Evolutionary conservation across 2,888 invertebrate species (phyloP), one percentile per base, ranked within the genome.

Genomic region (Noctuana brunneofusca): DNA sequence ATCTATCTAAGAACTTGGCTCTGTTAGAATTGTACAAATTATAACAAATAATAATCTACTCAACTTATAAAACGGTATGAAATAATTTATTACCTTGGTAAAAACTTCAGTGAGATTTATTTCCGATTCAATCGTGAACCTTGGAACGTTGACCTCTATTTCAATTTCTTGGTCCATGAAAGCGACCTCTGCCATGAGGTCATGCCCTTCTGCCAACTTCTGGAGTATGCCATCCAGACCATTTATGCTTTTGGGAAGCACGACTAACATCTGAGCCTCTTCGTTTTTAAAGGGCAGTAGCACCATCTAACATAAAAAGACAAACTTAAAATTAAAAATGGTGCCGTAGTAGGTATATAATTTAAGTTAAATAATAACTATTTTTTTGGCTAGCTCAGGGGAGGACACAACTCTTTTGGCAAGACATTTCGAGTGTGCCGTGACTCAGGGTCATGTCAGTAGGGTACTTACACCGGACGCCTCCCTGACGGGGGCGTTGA

Each of bases 101-200:
- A 97, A 81, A 11, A 93, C 75, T 0, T 88, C 83, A 11, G 90
- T 90, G 46, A 97, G 85, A 67, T 95, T 89, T 12, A 96, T 92
- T 65, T 93, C 93, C 12, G 93, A 93, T 82, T 97, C 96, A 52
- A 97, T 93, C 80, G 95, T 96, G 81, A 97, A 97, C 80, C 94
- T 96, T 1, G 97, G 97, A 54, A 97, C 79, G 20, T 92, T 92
- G 0, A 97, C 93, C 32, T 93, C 86, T 0, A 97, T 94, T 77
- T 95, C 94, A 0, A 4, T 18, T 0, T 84, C 81, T 0, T 73
- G 64, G 20, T 66, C 68, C 92, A 94, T 87, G 16, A 82, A 83
- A 0, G 84, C 80, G 11, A 95, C 73, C 0, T 93, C 92, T 0
- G 78, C 75, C 43, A 96, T 75, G 52, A 94, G 91, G 32, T 93